Percentiles rank a stretch among this genome's conserved stretches.
These are phyloP conservation scores for Todus mexicanus DNA, from an alignment of 2,797 vertebrate genomes.

Conservation along the genomic window DNA sequence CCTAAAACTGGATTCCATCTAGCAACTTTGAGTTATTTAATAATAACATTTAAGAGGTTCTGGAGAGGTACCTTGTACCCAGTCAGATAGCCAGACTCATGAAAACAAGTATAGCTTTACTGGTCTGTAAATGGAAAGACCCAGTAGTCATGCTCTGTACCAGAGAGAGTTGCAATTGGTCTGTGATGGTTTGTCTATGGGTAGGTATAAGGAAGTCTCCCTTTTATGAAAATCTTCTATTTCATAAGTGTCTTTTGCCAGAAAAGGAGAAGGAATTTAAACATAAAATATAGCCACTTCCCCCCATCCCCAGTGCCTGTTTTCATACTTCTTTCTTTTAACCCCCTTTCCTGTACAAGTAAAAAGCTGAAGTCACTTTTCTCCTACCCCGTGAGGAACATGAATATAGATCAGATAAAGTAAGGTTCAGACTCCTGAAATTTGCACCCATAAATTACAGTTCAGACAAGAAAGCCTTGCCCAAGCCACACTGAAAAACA, in stretches of 20 bases:
- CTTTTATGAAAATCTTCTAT: not conserved
- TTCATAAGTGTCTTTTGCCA: not conserved
- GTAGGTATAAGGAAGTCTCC: not conserved
- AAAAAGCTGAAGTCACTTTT: not conserved
- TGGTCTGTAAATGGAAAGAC: not conserved
- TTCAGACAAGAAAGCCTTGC: not conserved
- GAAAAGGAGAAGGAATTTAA: not conserved
- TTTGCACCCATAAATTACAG: slow-evolving; percentile 8
- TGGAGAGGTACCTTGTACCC: not conserved
- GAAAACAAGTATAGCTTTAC: not conserved
- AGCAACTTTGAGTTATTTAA: not conserved
- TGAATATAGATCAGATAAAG: not conserved
- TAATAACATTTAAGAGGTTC: not conserved
- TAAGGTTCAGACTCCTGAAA: not conserved
- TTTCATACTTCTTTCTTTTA: not conserved
- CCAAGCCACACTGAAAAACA: not conserved
- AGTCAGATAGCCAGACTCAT: not conserved
- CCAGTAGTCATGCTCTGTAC: not conserved
- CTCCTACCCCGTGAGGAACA: not conserved
- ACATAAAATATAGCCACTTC: not conserved
- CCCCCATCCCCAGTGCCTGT: too few species aligned
- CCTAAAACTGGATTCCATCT: not conserved
- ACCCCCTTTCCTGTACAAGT: not conserved
- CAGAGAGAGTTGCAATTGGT: not conserved
- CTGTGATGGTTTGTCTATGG: not conserved